Percentiles rank a stretch among this genome's conserved stretches.
Evolutionary conservation across 2,888 invertebrate species (phyloP).

Genomic region (Mimumesa dahlbomi): DNA sequence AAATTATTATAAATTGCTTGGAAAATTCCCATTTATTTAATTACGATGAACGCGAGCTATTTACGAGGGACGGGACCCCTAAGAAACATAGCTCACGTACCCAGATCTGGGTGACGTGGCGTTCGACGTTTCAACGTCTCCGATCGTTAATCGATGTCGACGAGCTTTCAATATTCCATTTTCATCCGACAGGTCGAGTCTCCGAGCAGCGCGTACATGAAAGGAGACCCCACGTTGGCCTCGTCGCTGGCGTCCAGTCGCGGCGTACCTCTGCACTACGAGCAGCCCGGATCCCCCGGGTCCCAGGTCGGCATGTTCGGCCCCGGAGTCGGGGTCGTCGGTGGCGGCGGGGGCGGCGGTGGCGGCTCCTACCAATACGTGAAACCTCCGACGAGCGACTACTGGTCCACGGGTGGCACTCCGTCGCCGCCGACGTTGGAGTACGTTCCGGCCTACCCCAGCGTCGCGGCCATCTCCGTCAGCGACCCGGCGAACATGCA

Average conservation of each 20-base stretch:
- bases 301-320: constrained; percentile 85
- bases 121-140: no score
- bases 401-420: constrained; percentile 64
- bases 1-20: no score
- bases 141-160: no score
- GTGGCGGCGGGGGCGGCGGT: constrained; percentile 66
- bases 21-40: no score
- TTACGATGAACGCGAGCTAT: no score
- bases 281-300: constrained; percentile 83
- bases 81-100: no score
- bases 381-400: constrained; percentile 79
- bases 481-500: constrained; percentile 71
- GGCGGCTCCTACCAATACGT: constrained; percentile 82
- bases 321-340: constrained; percentile 63
- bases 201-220: constrained; percentile 83
- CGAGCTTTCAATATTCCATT: no score
- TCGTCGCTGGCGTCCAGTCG: constrained; percentile 82
- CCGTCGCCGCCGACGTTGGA: constrained; percentile 70
- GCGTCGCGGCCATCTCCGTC: constrained; percentile 70
- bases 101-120: no score
- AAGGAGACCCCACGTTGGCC: constrained; percentile 86
- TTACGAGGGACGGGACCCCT: no score
- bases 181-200: constrained; percentile 71
- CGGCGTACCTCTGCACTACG: constrained; percentile 82
- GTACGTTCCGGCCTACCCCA: constrained; percentile 74